Percentiles rank a stretch among this genome's conserved stretches.
Evolutionary conservation across 2,797 vertebrate species (phyloP).

Genomic region (Danionella dracula): DNA sequence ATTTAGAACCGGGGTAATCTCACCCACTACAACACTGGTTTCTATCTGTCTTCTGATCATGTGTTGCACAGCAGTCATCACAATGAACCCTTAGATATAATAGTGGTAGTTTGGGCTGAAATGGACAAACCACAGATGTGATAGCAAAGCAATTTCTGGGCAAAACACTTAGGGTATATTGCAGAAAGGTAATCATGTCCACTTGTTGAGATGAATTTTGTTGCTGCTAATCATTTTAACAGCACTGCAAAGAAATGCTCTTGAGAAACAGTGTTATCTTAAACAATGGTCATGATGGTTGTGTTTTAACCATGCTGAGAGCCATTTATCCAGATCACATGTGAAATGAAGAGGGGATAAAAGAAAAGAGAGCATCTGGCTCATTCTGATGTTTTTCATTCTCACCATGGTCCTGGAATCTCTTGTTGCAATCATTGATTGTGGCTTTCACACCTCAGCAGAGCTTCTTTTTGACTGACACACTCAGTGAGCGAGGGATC

Average conservation of each 20-base stretch:
- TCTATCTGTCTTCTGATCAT: conserved; percentile 24
- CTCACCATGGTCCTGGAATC: neutral
- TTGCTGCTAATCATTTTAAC: conserved; percentile 13
- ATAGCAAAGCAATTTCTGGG: conserved; percentile 29
- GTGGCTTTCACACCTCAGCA: conserved; percentile 3
- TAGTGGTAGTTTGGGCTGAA: conserved; percentile 18
- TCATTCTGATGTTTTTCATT: neutral
- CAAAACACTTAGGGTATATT: conserved; percentile 19
- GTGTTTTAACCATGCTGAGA: conserved; percentile 3
- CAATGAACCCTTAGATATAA: conserved; percentile 30
- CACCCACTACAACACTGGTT: conserved; percentile 18
- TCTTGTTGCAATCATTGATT: conserved; percentile 15
- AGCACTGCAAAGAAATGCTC: conserved; percentile 23
- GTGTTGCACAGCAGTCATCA: conserved; percentile 19
- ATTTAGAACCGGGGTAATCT: conserved; percentile 20
- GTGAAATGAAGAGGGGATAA: neutral
- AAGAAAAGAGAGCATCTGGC: neutral
- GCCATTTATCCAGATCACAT: conserved; percentile 14
- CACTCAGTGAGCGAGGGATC: conserved; percentile 2
- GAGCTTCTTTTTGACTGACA: conserved; percentile 13
- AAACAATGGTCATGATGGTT: conserved; percentile 16
- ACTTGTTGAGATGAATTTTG: conserved; percentile 19
- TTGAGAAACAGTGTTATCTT: conserved; percentile 24
- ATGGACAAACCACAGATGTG: conserved; percentile 36
- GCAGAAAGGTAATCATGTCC: conserved; percentile 24